phyloP scores from a whole-genome alignment of 2,797 vertebrate genomes.

The Gambelia wislizenii region DNA sequence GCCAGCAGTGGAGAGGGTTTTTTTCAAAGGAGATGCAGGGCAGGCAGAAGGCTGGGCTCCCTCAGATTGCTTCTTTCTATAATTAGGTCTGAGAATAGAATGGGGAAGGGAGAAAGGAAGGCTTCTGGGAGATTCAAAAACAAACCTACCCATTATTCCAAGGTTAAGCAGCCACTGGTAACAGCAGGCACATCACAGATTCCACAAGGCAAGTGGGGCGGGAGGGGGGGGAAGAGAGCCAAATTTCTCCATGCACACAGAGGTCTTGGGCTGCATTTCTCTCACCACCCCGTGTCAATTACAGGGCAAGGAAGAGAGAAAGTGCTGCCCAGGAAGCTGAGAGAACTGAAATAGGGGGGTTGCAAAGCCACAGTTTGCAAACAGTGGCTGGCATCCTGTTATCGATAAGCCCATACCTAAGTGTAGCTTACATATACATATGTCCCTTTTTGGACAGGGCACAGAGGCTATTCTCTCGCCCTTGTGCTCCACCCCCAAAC shows the following conservation, averaged over 20 bases:
- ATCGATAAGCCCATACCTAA: no score
- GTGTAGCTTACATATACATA: no score
- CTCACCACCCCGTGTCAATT: neutral
- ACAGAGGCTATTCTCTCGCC: no score
- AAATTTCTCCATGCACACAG: neutral
- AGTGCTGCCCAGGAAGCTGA: neutral
- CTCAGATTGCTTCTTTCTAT: neutral
- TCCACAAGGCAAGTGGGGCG: neutral
- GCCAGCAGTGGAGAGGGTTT: neutral
- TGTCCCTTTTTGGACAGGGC: no score
- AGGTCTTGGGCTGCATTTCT: neutral
- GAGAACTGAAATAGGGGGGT: neutral
- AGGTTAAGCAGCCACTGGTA: neutral
- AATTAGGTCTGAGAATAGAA: neutral
- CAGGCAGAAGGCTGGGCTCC: neutral
- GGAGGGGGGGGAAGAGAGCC: neutral
- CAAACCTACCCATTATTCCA: neutral
- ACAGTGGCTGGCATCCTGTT: neutral
- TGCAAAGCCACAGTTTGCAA: neutral
- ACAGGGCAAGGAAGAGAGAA: neutral
- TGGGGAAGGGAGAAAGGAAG: neutral
- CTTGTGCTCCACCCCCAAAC: neutral
- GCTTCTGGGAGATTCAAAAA: neutral
- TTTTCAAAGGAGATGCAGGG: neutral
- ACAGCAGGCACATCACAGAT: neutral